Evolutionary conservation across 1,140 invertebrate species (phyloP).

Genomic region (Harlomillsia oculata): DNA sequence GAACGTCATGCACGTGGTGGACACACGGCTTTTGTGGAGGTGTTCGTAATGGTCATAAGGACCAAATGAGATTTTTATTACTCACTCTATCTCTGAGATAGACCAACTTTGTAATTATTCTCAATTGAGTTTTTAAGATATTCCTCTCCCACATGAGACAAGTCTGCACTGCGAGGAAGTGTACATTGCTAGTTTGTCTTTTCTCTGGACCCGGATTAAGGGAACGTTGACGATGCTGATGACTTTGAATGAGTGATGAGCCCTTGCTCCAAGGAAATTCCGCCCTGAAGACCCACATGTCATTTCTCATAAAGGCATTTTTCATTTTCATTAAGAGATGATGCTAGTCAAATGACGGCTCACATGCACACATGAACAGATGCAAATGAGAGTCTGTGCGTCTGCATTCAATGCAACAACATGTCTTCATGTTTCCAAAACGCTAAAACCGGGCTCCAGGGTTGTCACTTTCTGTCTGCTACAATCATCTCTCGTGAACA

Average conservation of each 20-base stretch:
- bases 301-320: constrained; percentile 17
- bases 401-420: too few species aligned
- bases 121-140: too few species aligned
- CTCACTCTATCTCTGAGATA: constrained; percentile 12
- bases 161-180: constrained; percentile 5
- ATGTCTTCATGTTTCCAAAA: too few species aligned
- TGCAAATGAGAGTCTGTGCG: too few species aligned
- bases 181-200: constrained; percentile 8
- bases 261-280: constrained; percentile 9
- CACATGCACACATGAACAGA: too few species aligned
- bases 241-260: constrained; percentile 14
- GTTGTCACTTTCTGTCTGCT: background rate
- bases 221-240: too few species aligned
- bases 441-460: too few species aligned
- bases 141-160: too few species aligned
- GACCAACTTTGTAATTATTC: too few species aligned
- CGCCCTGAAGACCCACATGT: constrained; percentile 18
- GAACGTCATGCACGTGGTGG: background rate
- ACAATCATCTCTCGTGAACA: background rate
- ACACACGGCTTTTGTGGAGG: background rate
- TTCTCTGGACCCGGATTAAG: too few species aligned
- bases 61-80: constrained; percentile 12
- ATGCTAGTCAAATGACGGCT: too few species aligned
- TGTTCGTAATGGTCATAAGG: constrained; percentile 6
- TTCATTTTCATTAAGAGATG: constrained; percentile 21